Evolutionary conservation across 2,888 invertebrate genomes (phyloP), one percentile per base, ranked within the genome.

Genomic region (Trissolcus brochymenae): DNA sequence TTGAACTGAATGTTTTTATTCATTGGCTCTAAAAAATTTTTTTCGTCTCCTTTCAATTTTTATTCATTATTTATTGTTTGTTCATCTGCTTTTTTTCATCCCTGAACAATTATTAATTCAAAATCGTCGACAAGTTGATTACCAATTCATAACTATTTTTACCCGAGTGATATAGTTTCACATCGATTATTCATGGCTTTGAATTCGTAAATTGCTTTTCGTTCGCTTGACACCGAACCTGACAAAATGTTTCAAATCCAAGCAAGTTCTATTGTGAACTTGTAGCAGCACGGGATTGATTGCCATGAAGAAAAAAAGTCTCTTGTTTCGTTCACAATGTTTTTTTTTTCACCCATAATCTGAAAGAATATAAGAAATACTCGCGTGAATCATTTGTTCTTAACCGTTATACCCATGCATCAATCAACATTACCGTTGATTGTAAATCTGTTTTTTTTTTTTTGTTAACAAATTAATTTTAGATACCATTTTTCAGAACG

Each of bases 371-470:
- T 35, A 64, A 25, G 35, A 56, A 17, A 50, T 35, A 56, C n/a
- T 17, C 16, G 49, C 25, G 65, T 65, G 43, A 49, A 65, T 25
- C 25, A 65, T 56, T 49, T 55, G 49, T 65, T 65, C 16, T 56
- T 29, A 55, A 65, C 65, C 65, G 65, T 65, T 65, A 65, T 65
- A 65, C 35, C 35, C 13, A 19, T n/a, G 46, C 19, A 65, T 65
- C 65, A 35, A 65, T 65, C 65, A 65, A 50, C 19, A 56, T 56
- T 56, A 65, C 55, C 29, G 53, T 43, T 64, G 49, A 35, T 56
- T 55, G 17, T 55, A 17, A 65, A 49, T 49, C n/a, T 4, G n/a
- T 46, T 64, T 55, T 54, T 46, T 55, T 17, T 29, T 17, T 11
- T 4, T 25, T 25, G 25, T 25, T 25, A 25, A 25, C 25, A 25